Conservation (phyloP, 2,797 vertebrate genomes). For the Gastrophryne carolinensis region DNA sequence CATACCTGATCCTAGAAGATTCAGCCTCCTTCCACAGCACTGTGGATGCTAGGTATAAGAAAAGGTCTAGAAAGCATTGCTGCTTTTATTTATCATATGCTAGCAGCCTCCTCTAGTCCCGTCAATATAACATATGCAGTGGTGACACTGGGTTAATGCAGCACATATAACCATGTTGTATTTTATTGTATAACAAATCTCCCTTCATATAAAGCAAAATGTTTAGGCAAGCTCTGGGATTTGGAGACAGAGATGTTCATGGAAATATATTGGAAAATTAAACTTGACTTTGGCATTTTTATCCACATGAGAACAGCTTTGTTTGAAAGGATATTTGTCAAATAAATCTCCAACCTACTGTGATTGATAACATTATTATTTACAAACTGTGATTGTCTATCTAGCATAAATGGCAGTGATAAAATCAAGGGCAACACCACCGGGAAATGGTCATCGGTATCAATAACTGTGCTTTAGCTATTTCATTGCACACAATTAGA, state of each 20-base stretch:
- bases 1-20: too few relatives aligned
- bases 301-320: constrained; percentile 31
- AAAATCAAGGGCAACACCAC: too few relatives aligned
- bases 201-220: neutral
- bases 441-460: too few relatives aligned
- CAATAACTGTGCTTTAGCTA: too few relatives aligned
- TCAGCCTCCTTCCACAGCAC: too few relatives aligned
- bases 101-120: neutral
- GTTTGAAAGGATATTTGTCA: constrained; percentile 27
- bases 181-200: constrained; percentile 9
- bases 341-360: constrained; percentile 4
- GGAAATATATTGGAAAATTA: constrained; percentile 24
- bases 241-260: constrained; percentile 1
- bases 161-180: constrained; percentile 17
- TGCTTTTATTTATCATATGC: neutral
- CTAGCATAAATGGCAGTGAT: constrained; percentile 45
- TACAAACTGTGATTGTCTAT: constrained; percentile 38
- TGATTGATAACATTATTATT: constrained; percentile 33
- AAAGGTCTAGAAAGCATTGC: neutral
- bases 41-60: neutral
- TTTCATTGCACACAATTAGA: too few relatives aligned
- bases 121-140: neutral
- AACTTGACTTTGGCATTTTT: constrained; percentile 19
- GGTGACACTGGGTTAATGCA: neutral
- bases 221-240: constrained; percentile 17